Base-by-base conservation (phyloP, 1,140 invertebrate species). In the Maconellicoccus hirsutus region DNA sequence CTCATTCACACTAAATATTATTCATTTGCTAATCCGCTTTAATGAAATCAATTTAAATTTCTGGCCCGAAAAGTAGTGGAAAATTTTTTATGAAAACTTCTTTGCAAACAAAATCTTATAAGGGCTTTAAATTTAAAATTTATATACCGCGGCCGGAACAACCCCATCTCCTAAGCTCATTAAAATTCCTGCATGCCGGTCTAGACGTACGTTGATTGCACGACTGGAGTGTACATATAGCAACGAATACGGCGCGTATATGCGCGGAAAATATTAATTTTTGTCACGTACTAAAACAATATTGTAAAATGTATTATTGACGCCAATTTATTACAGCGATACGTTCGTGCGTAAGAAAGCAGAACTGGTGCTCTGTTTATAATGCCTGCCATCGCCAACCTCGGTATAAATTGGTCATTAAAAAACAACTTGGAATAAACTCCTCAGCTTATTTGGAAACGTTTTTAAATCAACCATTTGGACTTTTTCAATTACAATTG, bases 251-350 rank as follows among this genome's bases (percentile, higher is more conserved):
- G n/a, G 29, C 3, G 29, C 29, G 2, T 8, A 52, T 52, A 52
- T 16, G 42, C 42, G 42, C 16, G 6, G 42, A 14, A 19, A 52
- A 52, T 16, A 52, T 52, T 52, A 52, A 52, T 52, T 52, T 52
- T 52, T 52, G 42, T 52, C 42, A 52, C 42, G 42, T 52, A 52
- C 42, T 52, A 52, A 52, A 52, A 52, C 42, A 52, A 52, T 52
- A 52, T 52, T 52, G 42, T 52, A 52, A 52, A 52, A 14, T 52
- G 42, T 16, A 52, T 52, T 52, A 52, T 52, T 19, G 42, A 52
- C 42, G 42, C 42, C 42, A 52, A 52, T 52, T 52, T 52, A 52
- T 52, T 52, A 52, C 42, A 8, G 10, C 42, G 42, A 52, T 52
- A 52, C 42, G 42, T 52, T 52, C 42, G 42, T 52, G 42, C 42